Evolutionary conservation across 2,113 vertebrate genomes (phyloP).

Genomic region (Myotis lucifugus): DNA sequence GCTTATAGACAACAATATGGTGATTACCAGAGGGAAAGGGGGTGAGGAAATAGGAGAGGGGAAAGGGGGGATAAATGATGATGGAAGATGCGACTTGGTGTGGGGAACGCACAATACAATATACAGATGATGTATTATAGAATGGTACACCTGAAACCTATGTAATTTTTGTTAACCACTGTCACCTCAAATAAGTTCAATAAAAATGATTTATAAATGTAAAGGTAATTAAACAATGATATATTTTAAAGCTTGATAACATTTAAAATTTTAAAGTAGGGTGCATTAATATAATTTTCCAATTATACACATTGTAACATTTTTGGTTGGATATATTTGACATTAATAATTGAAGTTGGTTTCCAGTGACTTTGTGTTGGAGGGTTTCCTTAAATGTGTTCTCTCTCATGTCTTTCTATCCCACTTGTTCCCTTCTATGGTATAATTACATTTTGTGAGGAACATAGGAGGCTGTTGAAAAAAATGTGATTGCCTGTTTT

Average conservation of each 20-base stretch:
- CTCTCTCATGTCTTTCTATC: constrained; percentile 49
- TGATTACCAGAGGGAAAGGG: background rate
- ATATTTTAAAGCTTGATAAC: constrained; percentile 1
- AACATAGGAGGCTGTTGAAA: background rate
- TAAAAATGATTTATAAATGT: background rate
- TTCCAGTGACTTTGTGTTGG: background rate
- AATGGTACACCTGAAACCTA: no score
- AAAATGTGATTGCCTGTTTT: background rate
- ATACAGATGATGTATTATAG: no score
- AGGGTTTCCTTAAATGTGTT: constrained; percentile 40
- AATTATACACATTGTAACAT: background rate
- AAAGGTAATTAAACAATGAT: background rate
- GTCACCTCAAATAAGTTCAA: no score
- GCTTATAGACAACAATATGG: background rate
- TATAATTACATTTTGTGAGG: background rate
- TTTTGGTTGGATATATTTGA: constrained; percentile 10
- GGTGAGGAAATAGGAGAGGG: no score
- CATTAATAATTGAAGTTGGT: background rate
- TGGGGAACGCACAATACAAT: no score
- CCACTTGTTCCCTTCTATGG: background rate
- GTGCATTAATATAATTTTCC: constrained; percentile 6
- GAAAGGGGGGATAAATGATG: background rate
- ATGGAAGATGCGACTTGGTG: background rate
- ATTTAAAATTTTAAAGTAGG: background rate
- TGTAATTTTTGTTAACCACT: no score